These are phyloP conservation scores for Pristionchus entomophagus DNA, from an alignment of 2,888 invertebrate genomes.

Conservation along the genomic window DNA sequence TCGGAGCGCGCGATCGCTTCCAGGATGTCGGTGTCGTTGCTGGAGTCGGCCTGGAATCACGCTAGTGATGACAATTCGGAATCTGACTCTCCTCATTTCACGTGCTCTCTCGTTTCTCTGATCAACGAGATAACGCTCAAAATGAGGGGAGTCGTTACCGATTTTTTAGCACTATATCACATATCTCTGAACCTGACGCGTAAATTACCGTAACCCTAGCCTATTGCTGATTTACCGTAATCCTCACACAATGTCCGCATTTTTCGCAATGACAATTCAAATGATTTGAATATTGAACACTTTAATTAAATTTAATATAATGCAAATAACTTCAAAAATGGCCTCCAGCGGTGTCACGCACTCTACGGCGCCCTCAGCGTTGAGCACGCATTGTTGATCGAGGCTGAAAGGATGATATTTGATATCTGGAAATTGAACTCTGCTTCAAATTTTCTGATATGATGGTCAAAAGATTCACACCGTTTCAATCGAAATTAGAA, in stretches of 20 bases:
- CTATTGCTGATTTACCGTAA: neutral
- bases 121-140: no score
- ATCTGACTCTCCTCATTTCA: no score
- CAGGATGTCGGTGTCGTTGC: neutral
- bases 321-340: neutral
- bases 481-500: no score
- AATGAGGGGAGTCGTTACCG: no score
- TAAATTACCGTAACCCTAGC: no score
- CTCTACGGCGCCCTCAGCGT: neutral
- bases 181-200: no score
- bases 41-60: neutral
- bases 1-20: neutral
- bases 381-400: constrained; percentile 1
- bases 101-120: no score
- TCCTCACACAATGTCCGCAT: neutral
- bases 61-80: no score
- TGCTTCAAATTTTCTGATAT: no score
- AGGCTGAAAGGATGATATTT: constrained; percentile 8
- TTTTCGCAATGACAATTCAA: neutral
- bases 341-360: constrained; percentile 10
- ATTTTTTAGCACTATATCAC: no score
- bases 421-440: no score
- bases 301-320: no score
- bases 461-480: neutral
- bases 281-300: neutral